Conservation (phyloP, 2,113 vertebrate genomes). For the Morone chrysops region DNA sequence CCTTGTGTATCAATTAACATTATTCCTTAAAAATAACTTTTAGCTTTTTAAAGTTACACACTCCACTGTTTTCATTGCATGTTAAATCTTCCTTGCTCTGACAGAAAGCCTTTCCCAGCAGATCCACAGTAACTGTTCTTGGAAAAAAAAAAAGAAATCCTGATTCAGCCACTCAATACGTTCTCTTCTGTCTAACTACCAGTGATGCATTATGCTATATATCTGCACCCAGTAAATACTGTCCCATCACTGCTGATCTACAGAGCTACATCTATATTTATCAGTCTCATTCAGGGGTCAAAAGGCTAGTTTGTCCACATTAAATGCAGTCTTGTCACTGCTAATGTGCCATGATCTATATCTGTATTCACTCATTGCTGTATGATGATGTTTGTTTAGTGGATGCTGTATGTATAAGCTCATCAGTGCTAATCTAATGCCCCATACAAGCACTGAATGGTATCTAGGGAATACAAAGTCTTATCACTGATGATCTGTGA, state of each 20-base stretch:
- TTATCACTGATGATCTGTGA: slow-evolving; percentile 12
- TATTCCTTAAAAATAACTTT: neutral
- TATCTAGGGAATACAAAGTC: slow-evolving; percentile 1
- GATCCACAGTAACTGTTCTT: slow-evolving; percentile 19
- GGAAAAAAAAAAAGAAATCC: slow-evolving; percentile 23
- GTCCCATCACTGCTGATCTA: slow-evolving; percentile 58
- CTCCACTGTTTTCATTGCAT: neutral
- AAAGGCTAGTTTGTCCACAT: slow-evolving; percentile 11
- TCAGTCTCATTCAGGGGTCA: slow-evolving; percentile 23
- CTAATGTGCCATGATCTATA: slow-evolving; percentile 19
- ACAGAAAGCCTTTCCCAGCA: slow-evolving; percentile 49
- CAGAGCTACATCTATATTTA: neutral
- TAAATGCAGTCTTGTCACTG: slow-evolving; percentile 24
- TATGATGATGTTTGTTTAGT: slow-evolving; percentile 31
- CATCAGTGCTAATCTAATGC: slow-evolving; percentile 25
- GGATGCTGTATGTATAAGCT: neutral
- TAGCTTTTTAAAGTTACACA: neutral
- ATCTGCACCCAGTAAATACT: slow-evolving; percentile 51
- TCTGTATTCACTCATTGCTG: slow-evolving; percentile 14
- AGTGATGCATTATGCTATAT: slow-evolving; percentile 42
- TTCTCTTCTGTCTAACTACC: slow-evolving; percentile 24
- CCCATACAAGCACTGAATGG: neutral
- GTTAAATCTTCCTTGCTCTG: slow-evolving; percentile 37
- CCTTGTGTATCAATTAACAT: neutral
- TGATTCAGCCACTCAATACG: slow-evolving; percentile 59